Base-by-base conservation (phyloP, 2,113 vertebrate species). In the Aptenodytes patagonicus region DNA sequence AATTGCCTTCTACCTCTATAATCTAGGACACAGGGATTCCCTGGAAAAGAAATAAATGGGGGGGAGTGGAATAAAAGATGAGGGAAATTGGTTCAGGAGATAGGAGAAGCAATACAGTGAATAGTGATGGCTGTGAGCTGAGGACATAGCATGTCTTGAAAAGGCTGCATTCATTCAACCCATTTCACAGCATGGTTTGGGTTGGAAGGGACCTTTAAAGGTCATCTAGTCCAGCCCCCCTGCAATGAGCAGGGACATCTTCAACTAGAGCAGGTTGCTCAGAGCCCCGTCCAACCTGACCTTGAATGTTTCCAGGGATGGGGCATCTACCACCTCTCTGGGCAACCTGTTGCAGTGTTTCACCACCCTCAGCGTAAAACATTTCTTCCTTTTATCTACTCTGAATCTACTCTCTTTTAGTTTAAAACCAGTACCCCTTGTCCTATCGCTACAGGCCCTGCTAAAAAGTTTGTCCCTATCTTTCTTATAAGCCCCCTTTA, bases 221-320 rank as follows among this genome's bases (percentile, higher is more conserved):
- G 3, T 32, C 16, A 44, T 32, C 12, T 62, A 58, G 8, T 26
- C 20, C 17, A 57, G 34, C 5, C 6, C 5, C 10, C 12, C 12
- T 61, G 13, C 34, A 15, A 3, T 5, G 3, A 36, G 7, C 7
- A 51, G 22, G 7, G 40, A 40, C 6, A 60, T 34, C 36, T 52
- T 65, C 21, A 40, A 31, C 14, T 9, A 34, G 4, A 52, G 2
- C n/a, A 55, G 31, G 24, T 34, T 83, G 18, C 24, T 72, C 85
- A 76, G 7, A 76, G 7, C 16, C 31, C 10, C 0, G 0, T 49
- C 21, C 28, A 55, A 3, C 11, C 15, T 26, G 31, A 9, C 4
- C 22, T 44, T 60, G 32, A 60, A 38, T 21, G n/a, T 73, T 92
- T 65, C 29, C 36, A 81, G 32, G 14, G 7, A 51, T 64, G 25